Conservation (phyloP, 2,888 invertebrate genomes). For the Drosophila limbata region DNA sequence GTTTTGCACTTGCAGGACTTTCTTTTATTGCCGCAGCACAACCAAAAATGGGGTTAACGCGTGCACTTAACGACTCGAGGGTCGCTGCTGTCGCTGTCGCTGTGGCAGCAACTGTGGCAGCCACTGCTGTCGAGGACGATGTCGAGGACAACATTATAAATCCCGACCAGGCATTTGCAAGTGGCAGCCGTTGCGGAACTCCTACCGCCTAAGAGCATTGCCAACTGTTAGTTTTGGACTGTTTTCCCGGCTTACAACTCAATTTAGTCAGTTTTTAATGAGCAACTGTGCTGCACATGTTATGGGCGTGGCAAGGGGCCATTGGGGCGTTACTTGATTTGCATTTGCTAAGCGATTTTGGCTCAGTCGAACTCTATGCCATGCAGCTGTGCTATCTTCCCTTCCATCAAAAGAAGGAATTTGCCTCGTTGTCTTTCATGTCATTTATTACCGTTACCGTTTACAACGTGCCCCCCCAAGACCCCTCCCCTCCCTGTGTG, state of each 20-base stretch:
- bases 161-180: conserved; percentile 78
- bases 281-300: conserved; percentile 65
- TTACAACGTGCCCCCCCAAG: conserved; percentile 26
- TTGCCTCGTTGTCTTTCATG: conserved; percentile 68
- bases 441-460: conserved; percentile 76
- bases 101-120: conserved; percentile 10
- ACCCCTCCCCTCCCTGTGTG: not conserved
- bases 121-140: conserved; percentile 50
- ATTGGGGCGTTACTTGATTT: conserved; percentile 55
- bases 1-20: conserved; percentile 47
- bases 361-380: conserved; percentile 37
- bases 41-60: conserved; percentile 74
- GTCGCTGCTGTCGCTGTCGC: conserved; percentile 37
- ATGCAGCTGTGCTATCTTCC: conserved; percentile 35
- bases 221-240: conserved; percentile 49
- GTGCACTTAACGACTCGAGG: conserved; percentile 76
- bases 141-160: conserved; percentile 78
- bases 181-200: conserved; percentile 69
- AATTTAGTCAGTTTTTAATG: conserved; percentile 76
- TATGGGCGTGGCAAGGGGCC: conserved; percentile 25
- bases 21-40: conserved; percentile 60
- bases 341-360: conserved; percentile 70
- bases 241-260: conserved; percentile 62
- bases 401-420: conserved; percentile 63
- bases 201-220: conserved; percentile 52